These are phyloP conservation scores for Drosophila colorata DNA, from an alignment of 2,888 invertebrate species.

Conservation along the genomic window DNA sequence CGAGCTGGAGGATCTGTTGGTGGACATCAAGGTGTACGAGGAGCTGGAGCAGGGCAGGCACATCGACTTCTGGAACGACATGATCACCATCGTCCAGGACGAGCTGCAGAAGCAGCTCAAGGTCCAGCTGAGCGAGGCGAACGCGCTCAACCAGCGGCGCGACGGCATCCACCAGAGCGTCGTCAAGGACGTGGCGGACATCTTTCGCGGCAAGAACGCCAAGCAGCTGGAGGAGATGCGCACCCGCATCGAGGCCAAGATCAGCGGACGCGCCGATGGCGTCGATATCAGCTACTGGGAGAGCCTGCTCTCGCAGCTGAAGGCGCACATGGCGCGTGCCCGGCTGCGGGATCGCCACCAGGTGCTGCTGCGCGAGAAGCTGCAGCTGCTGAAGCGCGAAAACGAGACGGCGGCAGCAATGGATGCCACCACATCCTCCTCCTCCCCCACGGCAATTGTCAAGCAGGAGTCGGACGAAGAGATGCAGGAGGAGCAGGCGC, in stretches of 20 bases:
- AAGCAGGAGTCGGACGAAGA: conserved; percentile 24
- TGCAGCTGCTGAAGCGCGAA: conserved; percentile 95
- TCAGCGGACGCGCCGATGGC: conserved; percentile 93
- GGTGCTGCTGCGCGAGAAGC: conserved; percentile 93
- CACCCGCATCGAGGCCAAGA: conserved; percentile 93
- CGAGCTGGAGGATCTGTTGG: conserved; percentile 97
- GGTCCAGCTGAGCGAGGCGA: conserved; percentile 88
- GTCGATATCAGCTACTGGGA: conserved; percentile 99
- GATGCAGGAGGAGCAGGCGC: neutral
- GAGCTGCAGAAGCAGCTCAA: conserved; percentile 95
- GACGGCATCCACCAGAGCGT: conserved; percentile 95
- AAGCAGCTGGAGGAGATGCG: conserved; percentile 93
- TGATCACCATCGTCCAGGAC: conserved; percentile 97
- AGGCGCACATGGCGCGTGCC: conserved; percentile 97
- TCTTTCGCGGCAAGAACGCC: conserved; percentile 97
- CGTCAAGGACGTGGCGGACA: conserved; percentile 93
- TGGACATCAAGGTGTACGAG: conserved; percentile 97
- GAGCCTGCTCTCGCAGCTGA: conserved; percentile 96
- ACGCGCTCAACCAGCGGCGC: conserved; percentile 86
- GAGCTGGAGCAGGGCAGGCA: conserved; percentile 96
- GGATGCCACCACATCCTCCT: neutral
- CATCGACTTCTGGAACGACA: conserved; percentile 97
- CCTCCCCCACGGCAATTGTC: neutral
- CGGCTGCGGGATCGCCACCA: conserved; percentile 96
- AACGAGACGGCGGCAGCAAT: conserved; percentile 86